Base-by-base conservation (phyloP, 2,797 vertebrate genomes). In the Eutrigla gurnardus region DNA sequence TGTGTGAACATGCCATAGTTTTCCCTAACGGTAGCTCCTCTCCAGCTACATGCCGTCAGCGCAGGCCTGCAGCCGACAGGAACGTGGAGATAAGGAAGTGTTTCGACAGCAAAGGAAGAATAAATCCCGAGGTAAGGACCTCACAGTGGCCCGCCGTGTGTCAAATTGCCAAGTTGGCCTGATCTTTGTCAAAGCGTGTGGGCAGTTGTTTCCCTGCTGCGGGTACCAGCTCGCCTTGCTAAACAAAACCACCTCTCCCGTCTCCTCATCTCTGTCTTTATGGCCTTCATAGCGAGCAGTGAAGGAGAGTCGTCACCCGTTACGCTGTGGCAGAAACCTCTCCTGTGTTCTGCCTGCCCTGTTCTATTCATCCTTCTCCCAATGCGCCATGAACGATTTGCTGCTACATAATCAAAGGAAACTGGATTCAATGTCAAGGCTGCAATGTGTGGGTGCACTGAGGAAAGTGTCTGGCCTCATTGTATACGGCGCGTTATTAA, bases 31-130 rank as follows among this genome's bases (percentile, higher is more conserved):
- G 84, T 65, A 65, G 68, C 65, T 82, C 68, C 73, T 80, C 65
- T 70, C 33, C 36, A 73, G 81, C 70, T 50, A 32, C 70, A 75
- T 3, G 64, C 68, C 66, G 79, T 66, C 66, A 78, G 65, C 73
- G 67, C 54, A 75, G 68, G 69, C 66, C 75, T 57, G 69, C 68
- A 74, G 81, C 54, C 40, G 17, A 73, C 75, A 74, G 73, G 73
- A 39, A 60, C n/a, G 70, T 6, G 77, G 75, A 77, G 80, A 89
- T 75, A 85, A 82, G 61, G 77, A 77, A 77, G 67, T 74, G 84
- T 89, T 89, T 87, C 79, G 86, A 87, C 67, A 74, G 79, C 71
- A 73, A 70, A 79, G 62, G 70, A 49, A 49, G 74, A 77, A 86
- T 78, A 80, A 83, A 84, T 83, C 58, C 70, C 15, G 37, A 0